Base-by-base conservation (phyloP, 2,113 vertebrate species). In the Mohoua ochrocephala region DNA sequence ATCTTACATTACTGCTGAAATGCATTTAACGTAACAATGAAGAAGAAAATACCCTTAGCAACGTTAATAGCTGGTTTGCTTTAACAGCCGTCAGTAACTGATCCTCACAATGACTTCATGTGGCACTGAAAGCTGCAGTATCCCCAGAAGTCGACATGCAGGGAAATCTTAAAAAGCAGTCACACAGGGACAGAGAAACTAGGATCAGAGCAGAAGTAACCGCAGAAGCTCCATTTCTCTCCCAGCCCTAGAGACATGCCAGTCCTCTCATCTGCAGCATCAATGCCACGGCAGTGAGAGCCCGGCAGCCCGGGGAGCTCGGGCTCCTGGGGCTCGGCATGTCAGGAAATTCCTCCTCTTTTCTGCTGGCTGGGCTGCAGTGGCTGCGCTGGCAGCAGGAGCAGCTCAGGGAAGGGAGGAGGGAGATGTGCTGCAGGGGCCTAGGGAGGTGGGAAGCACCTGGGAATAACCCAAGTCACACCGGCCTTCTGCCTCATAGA, bases 161-260 rank as follows among this genome's bases (percentile, higher is more conserved):
- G 82, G 54, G 63, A 67, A 83, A 85, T 79, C 28, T 49, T 78
- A 50, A 47, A 94, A 84, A 87, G 87, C 89, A 75, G 45, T 35
- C 69, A 71, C 81, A 60, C 15, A 65, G 37, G 4, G 7, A 90
- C 39, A 92, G 31, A 61, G 9, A 91, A 95, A 85, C 65, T 37
- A 60, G 52, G 50, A 89, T 59, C 37, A 89, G 84, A 89, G 71
- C 68, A 89, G 79, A 84, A 88, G 57, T 64, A 74, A 69, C 44
- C 5, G 9, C 57, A 88, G 63, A 69, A 83, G 35, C 50, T 76
- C 63, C 15, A 7, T 65, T 87, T 78, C 53, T 67, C n/a, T 74
- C 49, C 53, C 9, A 73, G 64, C 60, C 44, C 33, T n/a, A 78
- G 47, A 76, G 65, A 67, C 17, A 1, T 17, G 42, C 37, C 71